Evolutionary conservation across 1,140 invertebrate genomes (phyloP), one percentile per base, ranked within the genome.

Genomic region (Drosophila neocordata): DNA sequence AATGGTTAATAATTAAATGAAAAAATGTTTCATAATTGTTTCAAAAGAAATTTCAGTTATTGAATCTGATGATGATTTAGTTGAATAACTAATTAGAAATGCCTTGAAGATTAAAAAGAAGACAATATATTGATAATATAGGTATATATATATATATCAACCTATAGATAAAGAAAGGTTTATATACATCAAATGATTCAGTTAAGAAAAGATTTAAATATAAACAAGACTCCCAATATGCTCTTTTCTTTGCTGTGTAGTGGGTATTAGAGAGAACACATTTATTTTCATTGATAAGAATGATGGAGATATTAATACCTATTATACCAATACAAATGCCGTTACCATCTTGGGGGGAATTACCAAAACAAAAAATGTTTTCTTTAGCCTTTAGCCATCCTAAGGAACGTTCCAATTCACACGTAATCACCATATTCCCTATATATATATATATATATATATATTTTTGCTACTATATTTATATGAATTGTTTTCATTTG

Each of bases 401-500:
- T 27, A 20, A 3, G 27, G 52, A 58, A 83, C 67, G 71, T 69
- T 63, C 58, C 61, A 63, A 35, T 44, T 52, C 64, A 83, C 79
- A 79, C 79, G 63, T 73, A 82, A 78, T 68, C 74, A 67, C 37
- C 5, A 31, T 31, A 31, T 15, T 13, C 38, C 2, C 8, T 4
- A 13, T 2, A 48, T 37, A n/a, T n/a, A n/a, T n/a, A n/a, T n/a
- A n/a, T n/a, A n/a, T n/a, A n/a, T n/a, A n/a, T n/a, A n/a, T 48
- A n/a, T 44, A 41, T 57, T 41, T 37, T 35, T 13, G 51, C 64
- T 56, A 8, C 1, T 65, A 15, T 65, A 85, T 85, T 84, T 63
- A 68, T 85, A 84, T 53, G 56, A 69, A 77, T 4, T 71, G 61
- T 74, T 76, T 27, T 1, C 9, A 41, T 58, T 72, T 71, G 62